A percentile compares a stretch with the other conserved stretches of the same genome.
Conservation (phyloP, 35 echinoderm and acorn worm species). For the Anneissia japonica region DNA sequence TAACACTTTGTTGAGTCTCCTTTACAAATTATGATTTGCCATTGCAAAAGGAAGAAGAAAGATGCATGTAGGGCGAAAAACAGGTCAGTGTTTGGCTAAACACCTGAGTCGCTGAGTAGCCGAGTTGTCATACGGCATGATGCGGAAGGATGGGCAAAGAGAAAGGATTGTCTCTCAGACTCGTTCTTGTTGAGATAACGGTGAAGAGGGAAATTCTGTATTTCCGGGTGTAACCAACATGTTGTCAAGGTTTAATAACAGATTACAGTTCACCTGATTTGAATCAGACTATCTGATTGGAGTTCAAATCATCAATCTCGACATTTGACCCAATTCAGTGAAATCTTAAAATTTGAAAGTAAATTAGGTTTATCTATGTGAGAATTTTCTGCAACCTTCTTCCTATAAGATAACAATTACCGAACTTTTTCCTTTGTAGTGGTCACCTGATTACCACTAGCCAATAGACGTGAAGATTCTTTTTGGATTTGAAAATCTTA, state of each 20-base stretch:
- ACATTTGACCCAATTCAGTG: not conserved
- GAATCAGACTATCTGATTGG: not conserved
- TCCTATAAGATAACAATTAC: too few relatives aligned
- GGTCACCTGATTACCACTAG: too few relatives aligned
- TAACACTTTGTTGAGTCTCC: not conserved
- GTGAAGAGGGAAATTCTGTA: not conserved
- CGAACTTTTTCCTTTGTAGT: too few relatives aligned
- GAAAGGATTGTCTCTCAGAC: not conserved
- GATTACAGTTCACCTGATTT: not conserved
- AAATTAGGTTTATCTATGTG: too few relatives aligned
- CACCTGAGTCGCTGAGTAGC: not conserved
- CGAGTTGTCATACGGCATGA: not conserved
- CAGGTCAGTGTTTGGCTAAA: not conserved
- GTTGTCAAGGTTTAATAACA: not conserved
- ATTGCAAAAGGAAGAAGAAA: not conserved
- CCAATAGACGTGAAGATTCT: too few relatives aligned
- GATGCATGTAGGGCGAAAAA: not conserved
- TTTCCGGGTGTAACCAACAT: not conserved
- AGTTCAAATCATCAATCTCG: not conserved
- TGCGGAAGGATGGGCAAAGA: slow-evolving; percentile 1
- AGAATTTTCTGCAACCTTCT: too few relatives aligned
- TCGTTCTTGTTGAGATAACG: not conserved
- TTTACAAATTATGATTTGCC: not conserved
- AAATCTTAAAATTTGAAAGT: not conserved
- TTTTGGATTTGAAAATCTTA: too few relatives aligned